Evolutionary conservation across 2,888 invertebrate species (phyloP).

Genomic region (Caenorhabditis afra): DNA sequence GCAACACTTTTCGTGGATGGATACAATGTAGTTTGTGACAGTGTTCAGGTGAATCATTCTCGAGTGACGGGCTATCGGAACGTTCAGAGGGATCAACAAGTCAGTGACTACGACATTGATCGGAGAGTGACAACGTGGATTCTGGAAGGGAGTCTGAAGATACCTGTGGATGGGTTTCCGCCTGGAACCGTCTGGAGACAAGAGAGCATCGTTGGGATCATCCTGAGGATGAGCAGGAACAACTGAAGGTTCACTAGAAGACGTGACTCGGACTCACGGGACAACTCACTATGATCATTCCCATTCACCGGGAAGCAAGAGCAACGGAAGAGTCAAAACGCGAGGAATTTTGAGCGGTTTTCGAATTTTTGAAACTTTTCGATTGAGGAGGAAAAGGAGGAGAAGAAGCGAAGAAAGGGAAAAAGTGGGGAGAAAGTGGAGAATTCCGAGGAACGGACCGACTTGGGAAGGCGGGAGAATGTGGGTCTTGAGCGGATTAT

Average conservation of each 20-base stretch:
- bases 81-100: too few species aligned
- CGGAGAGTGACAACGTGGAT: too few species aligned
- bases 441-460: slow-evolving; percentile 7
- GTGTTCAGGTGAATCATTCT: not conserved
- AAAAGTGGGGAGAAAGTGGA: slow-evolving; percentile 5
- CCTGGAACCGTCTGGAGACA: slow-evolving; percentile 35
- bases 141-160: not conserved
- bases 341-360: not conserved
- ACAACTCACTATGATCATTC: slow-evolving; percentile 53
- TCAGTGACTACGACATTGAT: too few species aligned
- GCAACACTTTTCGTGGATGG: not conserved
- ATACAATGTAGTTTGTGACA: not conserved
- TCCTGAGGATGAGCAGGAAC: slow-evolving; percentile 40
- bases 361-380: slow-evolving; percentile 5
- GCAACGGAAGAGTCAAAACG: slow-evolving; percentile 1
- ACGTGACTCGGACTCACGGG: not conserved
- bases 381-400: not conserved
- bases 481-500: slow-evolving; percentile 54
- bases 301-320: slow-evolving; percentile 29
- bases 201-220: slow-evolving; percentile 4
- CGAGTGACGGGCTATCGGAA: too few species aligned
- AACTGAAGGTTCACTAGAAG: slow-evolving; percentile 12
- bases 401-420: slow-evolving; percentile 1
- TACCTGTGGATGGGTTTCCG: slow-evolving; percentile 30
- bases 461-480: slow-evolving; percentile 18